A percentile compares a stretch with the other conserved stretches of the same genome.
phyloP scores from a whole-genome alignment of 1,140 invertebrate genomes.

The Leptestheria dahalacensis region DNA sequence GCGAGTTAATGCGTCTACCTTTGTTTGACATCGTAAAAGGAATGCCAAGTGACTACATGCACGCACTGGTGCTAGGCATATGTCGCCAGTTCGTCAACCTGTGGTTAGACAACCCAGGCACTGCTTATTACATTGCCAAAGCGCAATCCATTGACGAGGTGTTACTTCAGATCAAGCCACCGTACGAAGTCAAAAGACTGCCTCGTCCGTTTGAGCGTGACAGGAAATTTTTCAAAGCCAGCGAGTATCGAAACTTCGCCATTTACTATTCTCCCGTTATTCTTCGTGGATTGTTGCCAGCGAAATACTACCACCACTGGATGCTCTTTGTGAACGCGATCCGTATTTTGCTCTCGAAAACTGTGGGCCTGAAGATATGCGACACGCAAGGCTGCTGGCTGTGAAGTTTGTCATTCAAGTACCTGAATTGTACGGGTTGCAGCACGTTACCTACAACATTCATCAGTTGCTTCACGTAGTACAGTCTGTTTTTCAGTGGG shows the following conservation, averaged over 20 bases:
- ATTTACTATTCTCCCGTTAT: conserved; percentile 9
- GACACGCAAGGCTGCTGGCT: background rate
- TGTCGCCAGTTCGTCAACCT: conserved; percentile 4
- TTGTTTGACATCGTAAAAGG: conserved; percentile 4
- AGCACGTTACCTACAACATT: conserved; percentile 3
- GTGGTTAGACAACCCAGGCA: conserved; percentile 5
- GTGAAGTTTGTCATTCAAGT: background rate
- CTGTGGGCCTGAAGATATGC: conserved; percentile 1
- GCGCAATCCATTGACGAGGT: conserved; percentile 1
- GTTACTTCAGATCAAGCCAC: background rate
- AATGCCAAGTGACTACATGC: conserved; percentile 6
- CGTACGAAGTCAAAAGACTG: conserved; percentile 1
- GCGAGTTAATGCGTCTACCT: conserved; percentile 2
- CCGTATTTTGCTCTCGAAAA: conserved; percentile 3
- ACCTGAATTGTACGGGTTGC: background rate
- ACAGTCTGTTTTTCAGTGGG: background rate
- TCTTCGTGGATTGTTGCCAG: conserved; percentile 4
- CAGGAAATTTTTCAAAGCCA: conserved; percentile 5
- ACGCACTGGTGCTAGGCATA: background rate
- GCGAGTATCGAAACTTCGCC: conserved; percentile 2
- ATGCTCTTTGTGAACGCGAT: conserved; percentile 8
- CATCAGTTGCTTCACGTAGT: background rate
- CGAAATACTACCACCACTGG: conserved; percentile 4
- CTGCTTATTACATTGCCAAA: conserved; percentile 3
- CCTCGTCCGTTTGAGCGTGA: background rate